A percentile compares a stretch with the other conserved stretches of the same genome.
Evolutionary conservation across 1,140 invertebrate genomes (phyloP).

Genomic region (Ridgeia piscesae): DNA sequence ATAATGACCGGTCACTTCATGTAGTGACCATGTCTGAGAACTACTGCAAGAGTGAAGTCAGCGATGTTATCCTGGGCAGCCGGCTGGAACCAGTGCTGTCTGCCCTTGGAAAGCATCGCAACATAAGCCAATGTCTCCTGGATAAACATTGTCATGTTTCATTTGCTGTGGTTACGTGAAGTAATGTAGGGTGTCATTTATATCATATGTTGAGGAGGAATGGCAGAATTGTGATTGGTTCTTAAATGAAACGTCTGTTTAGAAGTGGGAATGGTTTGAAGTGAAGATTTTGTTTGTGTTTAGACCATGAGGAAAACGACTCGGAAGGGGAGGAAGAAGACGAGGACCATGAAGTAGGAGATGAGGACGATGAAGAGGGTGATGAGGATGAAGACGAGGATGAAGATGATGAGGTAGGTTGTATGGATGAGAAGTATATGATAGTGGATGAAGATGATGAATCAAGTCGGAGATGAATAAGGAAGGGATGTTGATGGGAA

Average conservation of each 20-base stretch:
- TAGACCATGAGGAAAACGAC: too few relatives aligned
- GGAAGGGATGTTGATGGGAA: neutral
- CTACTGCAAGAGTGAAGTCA: neutral
- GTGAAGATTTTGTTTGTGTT: too few relatives aligned
- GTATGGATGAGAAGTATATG: conserved; percentile 33
- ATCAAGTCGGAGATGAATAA: conserved; percentile 59
- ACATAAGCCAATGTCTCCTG: neutral
- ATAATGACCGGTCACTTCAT: neutral
- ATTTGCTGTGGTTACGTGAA: neutral
- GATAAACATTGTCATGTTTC: neutral
- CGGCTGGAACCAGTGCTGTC: neutral
- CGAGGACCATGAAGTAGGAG: conserved; percentile 29
- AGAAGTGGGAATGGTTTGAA: conserved; percentile 25
- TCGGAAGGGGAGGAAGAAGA: neutral
- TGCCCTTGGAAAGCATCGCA: neutral
- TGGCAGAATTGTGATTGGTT: too few relatives aligned
- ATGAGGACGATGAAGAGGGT: conserved; percentile 39
- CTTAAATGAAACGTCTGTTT: neutral
- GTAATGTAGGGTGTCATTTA: neutral
- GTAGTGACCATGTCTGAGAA: neutral
- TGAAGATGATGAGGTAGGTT: conserved; percentile 54
- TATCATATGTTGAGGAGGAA: neutral
- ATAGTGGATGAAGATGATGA: conserved; percentile 46
- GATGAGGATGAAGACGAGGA: conserved; percentile 67
- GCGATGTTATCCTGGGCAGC: conserved; percentile 3